Base-by-base conservation (phyloP, 2,797 vertebrate species). In the Strix occidentalis region DNA sequence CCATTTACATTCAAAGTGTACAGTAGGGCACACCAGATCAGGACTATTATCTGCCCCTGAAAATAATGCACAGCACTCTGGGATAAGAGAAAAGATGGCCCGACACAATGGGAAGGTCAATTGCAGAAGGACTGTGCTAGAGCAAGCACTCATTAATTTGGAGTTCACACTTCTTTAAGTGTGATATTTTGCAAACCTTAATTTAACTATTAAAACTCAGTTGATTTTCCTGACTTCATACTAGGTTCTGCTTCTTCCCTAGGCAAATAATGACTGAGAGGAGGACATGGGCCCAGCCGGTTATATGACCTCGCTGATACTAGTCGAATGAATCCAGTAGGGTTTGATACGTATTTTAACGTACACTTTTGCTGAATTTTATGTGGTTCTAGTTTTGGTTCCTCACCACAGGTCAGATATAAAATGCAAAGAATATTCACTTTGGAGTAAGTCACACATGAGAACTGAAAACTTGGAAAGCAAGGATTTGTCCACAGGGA, bases 401-500 rank as follows among this genome's bases (percentile, higher is more conserved):
- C 53, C 45, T 72, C 63, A 39, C 64, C 28, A 75, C 16, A 53
- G 64, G 39, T 87, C 69, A 85, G 50, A 63, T 70, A 60, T 5
- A 20, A 90, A 88, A 86, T 51, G 41, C 79, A 93, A 81, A 93
- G 61, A 84, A 58, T 29, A 75, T 48, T 78, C 20, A 37, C 41
- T 88, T 80, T 50, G 28, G 18, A 90, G 46, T 58, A 84, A 91
- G 48, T 86, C 8, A 25, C 37, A 58, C 35, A 61, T 29, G 50
- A 94, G 79, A 93, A 88, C 25, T 77, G 77, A 74, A 82, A 89
- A 88, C 74, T 53, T 84, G 83, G 56, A 91, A 95, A 90, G 51
- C 25, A 54, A 89, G 53, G 56, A 77, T 91, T 94, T 93, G 66
- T 96, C 76, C 85, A 96, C 91, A 76, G 65, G 80, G 80, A 94